Evolutionary conservation across 2,797 vertebrate genomes (phyloP), one percentile per base, ranked within the genome.

Genomic region (Avahi laniger): DNA sequence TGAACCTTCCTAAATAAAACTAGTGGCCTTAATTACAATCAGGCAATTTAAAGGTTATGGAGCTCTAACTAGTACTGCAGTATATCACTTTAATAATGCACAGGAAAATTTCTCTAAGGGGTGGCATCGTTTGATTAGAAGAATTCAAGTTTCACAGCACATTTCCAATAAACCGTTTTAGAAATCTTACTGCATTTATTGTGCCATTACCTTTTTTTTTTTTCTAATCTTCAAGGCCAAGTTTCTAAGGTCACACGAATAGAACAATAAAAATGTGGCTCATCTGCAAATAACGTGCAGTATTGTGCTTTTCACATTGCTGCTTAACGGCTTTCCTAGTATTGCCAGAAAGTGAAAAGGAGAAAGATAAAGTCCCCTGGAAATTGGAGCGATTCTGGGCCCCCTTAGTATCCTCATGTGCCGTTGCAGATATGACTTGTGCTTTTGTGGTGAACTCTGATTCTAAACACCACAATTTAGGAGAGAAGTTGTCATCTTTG

Each of bases 1-100:
- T 81, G 70, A 97, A 97, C 89, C 98, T 98, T 98, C 96, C 97
- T 97, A 98, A 98, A 98, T 97, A 98, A 98, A 98, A 98, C 96
- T 85, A 96, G 95, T 80, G 98, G 97, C 98, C 95, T 96, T 97
- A 98, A 96, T 98, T 98, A 98, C 97, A 98, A 0, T 95, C 93
- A 7, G 98, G 96, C 93, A 97, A 95, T 98, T 96, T 93, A 98
- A 98, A 98, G 97, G 97, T 98, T 98, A 97, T 92, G 95, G 96
- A 97, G 92, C 91, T 96, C 97, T 98, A 98, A 97, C 97, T 93
- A 92, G 94, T 98, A 87, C 78, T 93, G 75, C 96, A 96, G 95
- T 98, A 97, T 96, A 98, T 98, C 81, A 97, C 97, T 98, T 97
- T 97, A 97, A 98, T 98, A 91, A 95, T 88, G 89, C 97, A 96